Evolutionary conservation across 2,888 invertebrate genomes (phyloP).

Genomic region (Malacosoma neustria): DNA sequence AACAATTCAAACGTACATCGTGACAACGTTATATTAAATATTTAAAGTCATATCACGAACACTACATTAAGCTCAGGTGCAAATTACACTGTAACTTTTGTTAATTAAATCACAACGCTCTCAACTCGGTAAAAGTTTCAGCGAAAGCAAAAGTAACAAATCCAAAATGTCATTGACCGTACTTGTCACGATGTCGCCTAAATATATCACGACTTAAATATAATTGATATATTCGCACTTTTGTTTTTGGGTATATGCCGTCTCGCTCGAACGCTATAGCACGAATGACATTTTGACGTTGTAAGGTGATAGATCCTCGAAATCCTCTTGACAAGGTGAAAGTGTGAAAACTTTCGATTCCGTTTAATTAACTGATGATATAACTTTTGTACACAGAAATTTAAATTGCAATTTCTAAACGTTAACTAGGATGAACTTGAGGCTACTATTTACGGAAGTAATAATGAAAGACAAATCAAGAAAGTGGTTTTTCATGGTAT

Average conservation of each 20-base stretch:
- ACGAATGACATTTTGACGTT: slow-evolving; percentile 27
- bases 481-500: too few relatives aligned
- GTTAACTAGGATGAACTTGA: too few relatives aligned
- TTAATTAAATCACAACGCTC: slow-evolving; percentile 19
- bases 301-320: slow-evolving; percentile 27
- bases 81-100: slow-evolving; percentile 9
- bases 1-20: too few relatives aligned
- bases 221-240: slow-evolving; percentile 14
- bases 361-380: slow-evolving; percentile 28
- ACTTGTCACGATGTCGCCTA: slow-evolving; percentile 27
- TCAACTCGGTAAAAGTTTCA: slow-evolving; percentile 29
- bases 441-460: too few relatives aligned
- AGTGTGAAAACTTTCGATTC: slow-evolving; percentile 45
- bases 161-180: slow-evolving; percentile 35
- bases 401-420: too few relatives aligned
- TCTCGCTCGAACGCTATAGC: slow-evolving; percentile 17
- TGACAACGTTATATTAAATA: too few relatives aligned
- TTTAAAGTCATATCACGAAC: slow-evolving; percentile 1
- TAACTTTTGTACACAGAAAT: too few relatives aligned
- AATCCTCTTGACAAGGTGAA: slow-evolving; percentile 42
- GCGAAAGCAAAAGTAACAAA: slow-evolving; percentile 47
- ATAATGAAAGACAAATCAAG: too few relatives aligned
- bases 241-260: slow-evolving; percentile 15
- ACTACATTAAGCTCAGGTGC: slow-evolving; percentile 2
- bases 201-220: slow-evolving; percentile 16